phyloP scores from a whole-genome alignment of 2,797 vertebrate species.

The Siniperca scherzeri region DNA sequence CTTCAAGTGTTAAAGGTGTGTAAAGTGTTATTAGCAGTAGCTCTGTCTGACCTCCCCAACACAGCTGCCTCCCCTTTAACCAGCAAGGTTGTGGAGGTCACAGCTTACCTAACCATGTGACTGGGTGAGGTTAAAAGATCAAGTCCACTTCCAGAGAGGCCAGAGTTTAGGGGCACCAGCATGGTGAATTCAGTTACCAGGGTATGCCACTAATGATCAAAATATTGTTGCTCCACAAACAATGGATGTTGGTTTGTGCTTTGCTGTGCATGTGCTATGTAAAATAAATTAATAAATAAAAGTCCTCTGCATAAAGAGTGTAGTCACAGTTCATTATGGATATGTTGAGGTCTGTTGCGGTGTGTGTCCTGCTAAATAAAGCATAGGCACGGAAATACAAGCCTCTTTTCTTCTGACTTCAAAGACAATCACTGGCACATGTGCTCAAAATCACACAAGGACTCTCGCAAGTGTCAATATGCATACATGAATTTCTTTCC shows the following conservation, averaged over 20 bases:
- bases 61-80: conserved; percentile 69
- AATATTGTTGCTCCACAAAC: conserved; percentile 41
- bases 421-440: conserved; percentile 60
- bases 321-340: conserved; percentile 52
- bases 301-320: conserved; percentile 2
- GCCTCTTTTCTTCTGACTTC: conserved; percentile 69
- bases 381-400: conserved; percentile 57
- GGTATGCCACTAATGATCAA: conserved; percentile 47
- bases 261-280: neutral
- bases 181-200: conserved; percentile 51
- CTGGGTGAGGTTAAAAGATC: conserved; percentile 72
- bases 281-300: conserved; percentile 28
- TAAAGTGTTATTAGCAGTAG: conserved; percentile 72
- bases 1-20: conserved; percentile 67
- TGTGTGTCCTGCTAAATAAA: conserved; percentile 67
- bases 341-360: conserved; percentile 46
- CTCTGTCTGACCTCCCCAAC: conserved; percentile 69
- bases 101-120: conserved; percentile 78
- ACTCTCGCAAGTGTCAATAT: conserved; percentile 53
- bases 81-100: conserved; percentile 66
- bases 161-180: conserved; percentile 50
- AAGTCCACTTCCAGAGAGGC: conserved; percentile 83
- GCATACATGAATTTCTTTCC: conserved; percentile 54
- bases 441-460: conserved; percentile 39
- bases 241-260: neutral